Conservation (phyloP, 2,113 vertebrate genomes). For the Cryptomyrus ogoouensis region DNA sequence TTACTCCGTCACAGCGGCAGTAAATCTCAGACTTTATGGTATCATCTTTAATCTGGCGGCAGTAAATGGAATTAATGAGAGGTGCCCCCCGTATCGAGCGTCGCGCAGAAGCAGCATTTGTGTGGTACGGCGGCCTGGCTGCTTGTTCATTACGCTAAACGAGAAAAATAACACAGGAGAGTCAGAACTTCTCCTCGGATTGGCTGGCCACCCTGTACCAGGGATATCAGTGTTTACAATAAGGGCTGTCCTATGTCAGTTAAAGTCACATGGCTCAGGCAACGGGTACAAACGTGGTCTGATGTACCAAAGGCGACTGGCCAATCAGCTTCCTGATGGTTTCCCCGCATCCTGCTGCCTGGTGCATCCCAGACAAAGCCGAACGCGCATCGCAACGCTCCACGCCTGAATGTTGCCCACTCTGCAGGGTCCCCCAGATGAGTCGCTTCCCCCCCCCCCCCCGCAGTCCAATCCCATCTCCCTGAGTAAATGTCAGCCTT, state of each 20-base stretch:
- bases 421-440: background rate
- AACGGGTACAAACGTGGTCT: background rate
- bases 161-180: background rate
- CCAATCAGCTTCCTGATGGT: background rate
- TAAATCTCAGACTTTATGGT: constrained; percentile 21
- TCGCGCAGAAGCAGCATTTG: background rate
- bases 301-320: background rate
- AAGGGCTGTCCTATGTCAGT: background rate
- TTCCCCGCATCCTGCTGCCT: background rate
- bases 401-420: background rate
- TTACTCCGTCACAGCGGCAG: constrained; percentile 6
- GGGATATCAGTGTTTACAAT: background rate
- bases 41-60: constrained; percentile 14
- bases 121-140: background rate
- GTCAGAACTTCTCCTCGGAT: background rate
- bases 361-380: background rate
- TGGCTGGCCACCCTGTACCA: background rate
- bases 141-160: background rate
- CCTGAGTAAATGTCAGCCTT: constrained; percentile 29
- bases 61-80: constrained; percentile 24
- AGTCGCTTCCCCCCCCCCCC: background rate
- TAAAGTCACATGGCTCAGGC: background rate
- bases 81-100: background rate
- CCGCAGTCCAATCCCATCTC: background rate
- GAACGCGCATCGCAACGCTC: background rate